A percentile compares a stretch with the other conserved stretches of the same genome.
Evolutionary conservation across 2,797 vertebrate species (phyloP).

Genomic region (Erpetoichthys calabaricus): DNA sequence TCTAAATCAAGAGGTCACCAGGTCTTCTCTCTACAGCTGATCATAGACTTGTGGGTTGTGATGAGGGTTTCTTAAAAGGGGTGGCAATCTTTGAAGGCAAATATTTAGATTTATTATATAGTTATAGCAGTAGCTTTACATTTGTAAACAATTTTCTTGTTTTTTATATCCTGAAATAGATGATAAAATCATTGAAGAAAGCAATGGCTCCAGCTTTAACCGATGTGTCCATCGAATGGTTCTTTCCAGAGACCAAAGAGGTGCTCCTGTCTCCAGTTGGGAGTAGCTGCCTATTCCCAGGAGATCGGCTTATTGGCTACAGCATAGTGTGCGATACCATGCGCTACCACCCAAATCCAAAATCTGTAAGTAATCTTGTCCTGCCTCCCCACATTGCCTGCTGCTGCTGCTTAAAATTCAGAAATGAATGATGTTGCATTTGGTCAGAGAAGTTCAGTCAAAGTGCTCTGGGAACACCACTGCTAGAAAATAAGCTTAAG

Average conservation of each 20-base stretch:
- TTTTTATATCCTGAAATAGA: conserved; percentile 40
- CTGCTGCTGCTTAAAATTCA: not conserved
- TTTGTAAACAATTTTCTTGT: not conserved
- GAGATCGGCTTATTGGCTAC: conserved; percentile 76
- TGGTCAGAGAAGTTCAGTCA: not conserved
- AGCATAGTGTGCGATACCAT: conserved; percentile 70
- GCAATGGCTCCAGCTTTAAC: conserved; percentile 78
- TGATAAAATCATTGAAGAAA: conserved; percentile 84
- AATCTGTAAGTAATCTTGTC: conserved; percentile 56
- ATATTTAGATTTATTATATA: too few species aligned
- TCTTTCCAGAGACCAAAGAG: conserved; percentile 80
- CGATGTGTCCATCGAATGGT: conserved; percentile 83
- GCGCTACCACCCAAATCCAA: conserved; percentile 59
- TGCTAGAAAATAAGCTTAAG: too few species aligned
- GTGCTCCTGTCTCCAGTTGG: conserved; percentile 75
- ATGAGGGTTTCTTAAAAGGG: too few species aligned
- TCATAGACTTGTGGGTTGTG: too few species aligned
- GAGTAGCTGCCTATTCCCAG: conserved; percentile 74
- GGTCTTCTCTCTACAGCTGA: too few species aligned
- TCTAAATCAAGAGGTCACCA: too few species aligned
- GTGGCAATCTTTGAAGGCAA: too few species aligned
- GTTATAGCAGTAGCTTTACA: too few species aligned
- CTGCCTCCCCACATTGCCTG: too few species aligned
- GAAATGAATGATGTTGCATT: not conserved
- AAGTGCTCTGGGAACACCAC: too few species aligned